These are phyloP conservation scores for Rana temporaria DNA, from an alignment of 2,113 vertebrate genomes.

Conservation along the genomic window DNA sequence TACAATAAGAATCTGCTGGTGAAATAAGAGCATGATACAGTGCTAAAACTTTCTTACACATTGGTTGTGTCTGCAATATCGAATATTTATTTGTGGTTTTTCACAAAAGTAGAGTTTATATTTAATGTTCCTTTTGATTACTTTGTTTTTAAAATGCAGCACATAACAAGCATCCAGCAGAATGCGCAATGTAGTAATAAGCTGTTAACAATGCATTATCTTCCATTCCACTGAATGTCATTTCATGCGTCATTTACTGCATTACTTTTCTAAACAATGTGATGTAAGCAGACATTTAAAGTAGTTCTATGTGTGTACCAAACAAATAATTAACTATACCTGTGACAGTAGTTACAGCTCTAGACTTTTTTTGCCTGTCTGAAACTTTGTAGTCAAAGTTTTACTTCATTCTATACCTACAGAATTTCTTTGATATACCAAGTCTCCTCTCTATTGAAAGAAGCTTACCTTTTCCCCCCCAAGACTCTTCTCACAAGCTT, in stretches of 20 bases:
- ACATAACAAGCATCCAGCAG: constrained; percentile 17
- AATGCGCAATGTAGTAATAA: constrained; percentile 30
- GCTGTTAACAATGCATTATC: constrained; percentile 41
- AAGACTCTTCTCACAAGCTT: too few species aligned
- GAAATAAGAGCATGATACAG: too few species aligned
- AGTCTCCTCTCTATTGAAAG: too few species aligned
- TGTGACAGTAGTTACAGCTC: neutral
- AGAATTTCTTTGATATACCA: too few species aligned
- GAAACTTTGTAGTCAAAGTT: too few species aligned
- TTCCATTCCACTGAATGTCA: constrained; percentile 41
- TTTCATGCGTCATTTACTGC: constrained; percentile 47
- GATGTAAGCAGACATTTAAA: constrained; percentile 18
- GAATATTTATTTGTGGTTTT: too few species aligned
- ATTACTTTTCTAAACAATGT: constrained; percentile 28
- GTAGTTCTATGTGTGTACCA: constrained; percentile 5
- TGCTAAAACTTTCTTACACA: too few species aligned
- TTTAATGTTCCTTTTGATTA: constrained; percentile 19
- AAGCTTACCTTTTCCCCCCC: too few species aligned
- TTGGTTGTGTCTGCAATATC: too few species aligned
- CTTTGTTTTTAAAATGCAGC: constrained; percentile 31
- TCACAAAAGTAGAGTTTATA: neutral
- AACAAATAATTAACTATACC: constrained; percentile 11
- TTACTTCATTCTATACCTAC: too few species aligned
- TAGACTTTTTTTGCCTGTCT: too few species aligned
- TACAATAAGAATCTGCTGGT: too few species aligned